A percentile compares a stretch with the other conserved stretches of the same genome.
Conservation (phyloP, 23 tunicate genomes). For the Ascidia mentula region DNA sequence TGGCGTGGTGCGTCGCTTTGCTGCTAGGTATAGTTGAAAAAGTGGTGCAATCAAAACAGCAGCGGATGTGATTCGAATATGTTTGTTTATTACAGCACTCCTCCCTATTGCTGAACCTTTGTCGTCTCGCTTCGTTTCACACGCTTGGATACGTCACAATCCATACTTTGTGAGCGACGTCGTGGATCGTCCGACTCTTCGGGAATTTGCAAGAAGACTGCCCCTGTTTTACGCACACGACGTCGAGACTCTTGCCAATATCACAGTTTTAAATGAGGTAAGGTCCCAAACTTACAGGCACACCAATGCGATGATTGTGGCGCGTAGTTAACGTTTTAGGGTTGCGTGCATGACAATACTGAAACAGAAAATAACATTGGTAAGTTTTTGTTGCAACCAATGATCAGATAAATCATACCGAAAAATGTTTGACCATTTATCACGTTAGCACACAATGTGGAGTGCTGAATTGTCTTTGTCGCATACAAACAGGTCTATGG, state of each 20-base stretch:
- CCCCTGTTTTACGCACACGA: conserved; percentile 15
- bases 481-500: no score
- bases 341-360: no score
- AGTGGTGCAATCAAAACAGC: neutral
- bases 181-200: neutral
- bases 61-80: neutral
- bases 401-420: no score
- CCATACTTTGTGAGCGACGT: conserved; percentile 24
- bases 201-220: neutral
- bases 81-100: conserved; percentile 5
- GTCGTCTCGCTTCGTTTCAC: conserved; percentile 25
- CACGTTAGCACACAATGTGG: no score
- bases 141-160: conserved; percentile 32
- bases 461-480: no score
- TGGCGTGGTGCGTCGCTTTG: conserved; percentile 28
- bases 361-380: no score
- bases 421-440: no score
- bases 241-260: neutral
- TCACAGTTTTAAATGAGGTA: no score
- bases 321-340: no score
- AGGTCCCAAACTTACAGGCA: no score
- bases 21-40: conserved; percentile 20
- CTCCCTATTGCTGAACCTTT: conserved; percentile 10
- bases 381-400: no score
- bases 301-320: no score